These are phyloP conservation scores for Junonia oenone DNA, from an alignment of 2,888 invertebrate genomes.

Conservation along the genomic window DNA sequence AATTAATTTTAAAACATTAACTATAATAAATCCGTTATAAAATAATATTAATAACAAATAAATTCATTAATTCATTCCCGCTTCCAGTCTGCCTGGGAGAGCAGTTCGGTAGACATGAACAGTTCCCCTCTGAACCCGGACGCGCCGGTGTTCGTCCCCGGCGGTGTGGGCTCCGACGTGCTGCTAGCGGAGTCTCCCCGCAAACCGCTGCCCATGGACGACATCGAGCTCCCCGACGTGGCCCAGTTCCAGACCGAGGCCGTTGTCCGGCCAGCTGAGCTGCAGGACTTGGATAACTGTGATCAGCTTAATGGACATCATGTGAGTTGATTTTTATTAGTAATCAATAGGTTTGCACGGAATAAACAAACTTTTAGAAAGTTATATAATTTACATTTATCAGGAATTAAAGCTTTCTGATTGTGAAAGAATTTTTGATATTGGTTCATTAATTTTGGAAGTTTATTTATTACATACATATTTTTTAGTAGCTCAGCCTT, in stretches of 20 bases:
- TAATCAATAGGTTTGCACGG: no score
- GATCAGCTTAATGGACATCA: conserved; percentile 80
- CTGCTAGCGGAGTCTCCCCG: conserved; percentile 86
- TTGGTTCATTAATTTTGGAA: no score
- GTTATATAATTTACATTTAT: no score
- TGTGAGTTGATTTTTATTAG: conserved; percentile 53
- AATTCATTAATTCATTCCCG: conserved; percentile 20
- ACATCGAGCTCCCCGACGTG: conserved; percentile 80
- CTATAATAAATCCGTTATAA: no score
- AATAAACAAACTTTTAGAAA: no score
- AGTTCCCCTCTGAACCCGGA: conserved; percentile 91
- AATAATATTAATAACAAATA: no score
- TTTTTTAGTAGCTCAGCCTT: no score
- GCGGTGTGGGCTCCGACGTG: conserved; percentile 69
- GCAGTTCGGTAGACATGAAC: conserved; percentile 81
- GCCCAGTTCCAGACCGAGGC: conserved; percentile 83
- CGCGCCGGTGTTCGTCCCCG: conserved; percentile 91
- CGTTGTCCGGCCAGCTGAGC: conserved; percentile 81
- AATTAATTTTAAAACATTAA: no score
- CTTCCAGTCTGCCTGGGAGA: conserved; percentile 71
- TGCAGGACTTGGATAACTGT: conserved; percentile 70
- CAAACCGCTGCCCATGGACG: conserved; percentile 82
- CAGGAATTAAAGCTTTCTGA: no score
- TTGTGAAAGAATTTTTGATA: no score
- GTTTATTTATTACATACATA: no score